Evolutionary conservation across 1,140 invertebrate genomes (phyloP), one percentile per base, ranked within the genome.

Genomic region (Lethocerus indicus): DNA sequence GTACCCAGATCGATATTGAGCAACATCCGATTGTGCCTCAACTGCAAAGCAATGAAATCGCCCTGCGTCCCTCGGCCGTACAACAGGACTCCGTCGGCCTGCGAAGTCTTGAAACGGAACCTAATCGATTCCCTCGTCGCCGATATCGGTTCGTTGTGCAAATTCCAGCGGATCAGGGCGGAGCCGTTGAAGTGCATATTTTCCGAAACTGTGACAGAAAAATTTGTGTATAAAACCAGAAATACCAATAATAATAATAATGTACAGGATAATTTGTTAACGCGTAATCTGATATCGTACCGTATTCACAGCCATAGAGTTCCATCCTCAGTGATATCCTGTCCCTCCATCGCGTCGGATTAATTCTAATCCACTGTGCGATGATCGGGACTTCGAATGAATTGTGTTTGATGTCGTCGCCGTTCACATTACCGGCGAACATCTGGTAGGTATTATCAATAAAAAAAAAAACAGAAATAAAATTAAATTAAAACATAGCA

Each of bases 361-460:
- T 94, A 55, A 98, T 87, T 51, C 89, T 73, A 42, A 98, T 77
- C 76, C 83, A 96, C 61, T 92, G 86, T 5, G 92, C 93, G 57
- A 97, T 92, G 26, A 98, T 91, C 6, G 93, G 93, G 52, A 93
- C 88, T 61, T 91, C 84, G 62, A 98, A 91, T 53, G 80, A 76
- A 63, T 93, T 96, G 56, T 78, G 77, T 54, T 79, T 74, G 28
- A 87, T 74, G 0, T 73, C 74, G 61, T 93, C 81, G 12, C 88
- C 90, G 64, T 98, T 79, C 21, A 68, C 65, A 64, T 97, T 98
- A 29, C 90, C 94, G 64, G 81, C 81, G 71, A 98, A 98, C 74
- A 96, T 84, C 90, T 97, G 44, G 14, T 45, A 18, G 2, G 9
- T 3, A 18, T 21, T n/a, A 35, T 45, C 16, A 7, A 43, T 43